Evolutionary conservation across 2,888 invertebrate species (phyloP).

Genomic region (Lacanobia oleracea): DNA sequence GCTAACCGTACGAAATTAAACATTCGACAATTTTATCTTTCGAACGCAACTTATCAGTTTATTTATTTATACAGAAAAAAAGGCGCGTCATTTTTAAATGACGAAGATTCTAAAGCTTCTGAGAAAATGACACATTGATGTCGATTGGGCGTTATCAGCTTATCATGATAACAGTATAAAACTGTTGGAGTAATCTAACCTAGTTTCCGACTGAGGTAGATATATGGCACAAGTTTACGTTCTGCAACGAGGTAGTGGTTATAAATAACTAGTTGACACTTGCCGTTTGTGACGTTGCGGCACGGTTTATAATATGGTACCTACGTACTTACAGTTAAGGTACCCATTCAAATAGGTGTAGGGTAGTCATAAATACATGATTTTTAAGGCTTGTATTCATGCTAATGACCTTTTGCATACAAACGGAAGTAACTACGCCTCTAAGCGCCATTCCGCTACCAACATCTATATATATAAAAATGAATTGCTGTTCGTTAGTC

Average conservation of each 20-base stretch:
- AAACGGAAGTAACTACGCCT: too few species aligned
- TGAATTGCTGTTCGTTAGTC: too few species aligned
- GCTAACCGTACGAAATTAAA: slow-evolving; percentile 82
- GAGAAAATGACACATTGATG: slow-evolving; percentile 72
- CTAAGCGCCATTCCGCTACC: too few species aligned
- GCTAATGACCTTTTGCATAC: too few species aligned
- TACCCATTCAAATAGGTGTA: too few species aligned
- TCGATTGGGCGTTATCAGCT: slow-evolving; percentile 77
- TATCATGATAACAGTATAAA: slow-evolving; percentile 80
- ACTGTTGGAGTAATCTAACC: slow-evolving; percentile 81
- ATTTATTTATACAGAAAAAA: slow-evolving; percentile 67
- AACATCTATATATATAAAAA: too few species aligned
- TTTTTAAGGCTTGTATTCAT: too few species aligned
- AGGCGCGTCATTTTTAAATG: slow-evolving; percentile 64
- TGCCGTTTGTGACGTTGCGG: slow-evolving; percentile 69
- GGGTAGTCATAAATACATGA: too few species aligned
- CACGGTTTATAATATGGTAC: neutral
- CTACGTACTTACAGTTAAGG: neutral
- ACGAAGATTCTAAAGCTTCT: slow-evolving; percentile 63
- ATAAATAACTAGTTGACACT: slow-evolving; percentile 82
- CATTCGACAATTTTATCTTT: slow-evolving; percentile 79
- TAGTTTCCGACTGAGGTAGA: slow-evolving; percentile 75
- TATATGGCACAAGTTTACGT: slow-evolving; percentile 67
- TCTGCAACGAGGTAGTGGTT: slow-evolving; percentile 68
- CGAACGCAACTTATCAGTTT: slow-evolving; percentile 69